These are phyloP conservation scores for Propithecus perrieri DNA, from an alignment of 2,797 vertebrate species.

Conservation along the genomic window DNA sequence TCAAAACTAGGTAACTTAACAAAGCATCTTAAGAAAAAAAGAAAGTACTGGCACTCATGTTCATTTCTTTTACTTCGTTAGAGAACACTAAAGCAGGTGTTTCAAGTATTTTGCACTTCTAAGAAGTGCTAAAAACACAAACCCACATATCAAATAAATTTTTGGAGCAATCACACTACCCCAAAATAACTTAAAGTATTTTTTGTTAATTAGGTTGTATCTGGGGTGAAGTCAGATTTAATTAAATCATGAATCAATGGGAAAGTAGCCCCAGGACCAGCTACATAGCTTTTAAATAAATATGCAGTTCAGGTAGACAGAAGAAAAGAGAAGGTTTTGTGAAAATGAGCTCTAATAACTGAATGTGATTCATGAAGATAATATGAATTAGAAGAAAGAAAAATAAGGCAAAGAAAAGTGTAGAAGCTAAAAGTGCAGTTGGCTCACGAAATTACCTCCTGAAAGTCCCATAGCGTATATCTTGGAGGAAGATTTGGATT, in stretches of 20 bases:
- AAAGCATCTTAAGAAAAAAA: background rate
- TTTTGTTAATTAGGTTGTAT: conserved; percentile 40
- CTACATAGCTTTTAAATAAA: background rate
- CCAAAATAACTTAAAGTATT: conserved; percentile 36
- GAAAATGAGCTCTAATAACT: background rate
- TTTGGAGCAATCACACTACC: conserved; percentile 21
- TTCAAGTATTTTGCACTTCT: conserved; percentile 15
- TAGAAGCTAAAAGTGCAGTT: background rate
- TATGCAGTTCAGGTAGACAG: background rate
- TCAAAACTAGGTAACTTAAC: background rate
- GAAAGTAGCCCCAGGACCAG: background rate
- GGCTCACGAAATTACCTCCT: background rate
- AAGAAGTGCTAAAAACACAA: background rate
- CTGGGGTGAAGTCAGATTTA: background rate
- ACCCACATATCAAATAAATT: background rate
- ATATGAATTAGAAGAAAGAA: background rate
- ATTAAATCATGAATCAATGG: background rate
- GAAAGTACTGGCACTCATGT: background rate
- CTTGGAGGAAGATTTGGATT: background rate
- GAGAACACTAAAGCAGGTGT: background rate
- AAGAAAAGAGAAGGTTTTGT: background rate
- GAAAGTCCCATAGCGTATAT: background rate
- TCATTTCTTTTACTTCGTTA: background rate
- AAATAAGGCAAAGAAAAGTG: background rate
- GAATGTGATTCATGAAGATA: background rate